Conservation (phyloP, 2,797 vertebrate genomes). For the Poeciliopsis gracilis region DNA sequence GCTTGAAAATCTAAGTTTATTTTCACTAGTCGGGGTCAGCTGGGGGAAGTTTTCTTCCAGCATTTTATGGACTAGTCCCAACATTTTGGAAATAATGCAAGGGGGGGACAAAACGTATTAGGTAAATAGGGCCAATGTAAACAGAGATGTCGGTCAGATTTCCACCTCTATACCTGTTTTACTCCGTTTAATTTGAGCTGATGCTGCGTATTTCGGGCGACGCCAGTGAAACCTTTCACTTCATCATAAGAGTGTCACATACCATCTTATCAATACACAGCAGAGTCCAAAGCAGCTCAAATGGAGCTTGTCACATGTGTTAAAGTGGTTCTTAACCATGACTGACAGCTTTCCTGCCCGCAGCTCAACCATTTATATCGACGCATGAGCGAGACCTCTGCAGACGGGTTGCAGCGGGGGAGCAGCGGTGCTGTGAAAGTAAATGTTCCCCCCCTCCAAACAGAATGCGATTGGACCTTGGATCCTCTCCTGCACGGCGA, state of each 20-base stretch:
- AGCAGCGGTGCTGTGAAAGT: constrained; percentile 15
- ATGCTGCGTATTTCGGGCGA: constrained; percentile 23
- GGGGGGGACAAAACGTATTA: not conserved
- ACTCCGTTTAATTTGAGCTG: constrained; percentile 33
- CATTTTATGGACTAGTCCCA: not conserved
- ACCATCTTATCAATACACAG: constrained; percentile 25
- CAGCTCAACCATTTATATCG: constrained; percentile 25
- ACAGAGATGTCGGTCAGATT: not conserved
- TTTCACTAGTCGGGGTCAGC: not conserved
- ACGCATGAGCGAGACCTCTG: constrained; percentile 11
- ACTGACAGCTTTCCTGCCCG: constrained; percentile 40
- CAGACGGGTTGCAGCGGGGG: constrained; percentile 6
- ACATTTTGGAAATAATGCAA: not conserved
- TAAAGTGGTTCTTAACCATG: constrained; percentile 36
- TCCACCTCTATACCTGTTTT: constrained; percentile 20
- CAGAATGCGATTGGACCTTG: constrained; percentile 31
- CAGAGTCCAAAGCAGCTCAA: constrained; percentile 37
- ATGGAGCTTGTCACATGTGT: constrained; percentile 32
- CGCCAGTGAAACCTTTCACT: constrained; percentile 11
- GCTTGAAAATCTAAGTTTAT: not conserved
- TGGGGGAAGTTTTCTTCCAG: not conserved
- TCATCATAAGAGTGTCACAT: constrained; percentile 20
- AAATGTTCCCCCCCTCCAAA: constrained; percentile 25
- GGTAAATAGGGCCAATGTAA: not conserved
- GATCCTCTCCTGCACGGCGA: constrained; percentile 12